phyloP scores from a whole-genome alignment of 2,888 invertebrate species.

The Nephrotoma flavescens region DNA sequence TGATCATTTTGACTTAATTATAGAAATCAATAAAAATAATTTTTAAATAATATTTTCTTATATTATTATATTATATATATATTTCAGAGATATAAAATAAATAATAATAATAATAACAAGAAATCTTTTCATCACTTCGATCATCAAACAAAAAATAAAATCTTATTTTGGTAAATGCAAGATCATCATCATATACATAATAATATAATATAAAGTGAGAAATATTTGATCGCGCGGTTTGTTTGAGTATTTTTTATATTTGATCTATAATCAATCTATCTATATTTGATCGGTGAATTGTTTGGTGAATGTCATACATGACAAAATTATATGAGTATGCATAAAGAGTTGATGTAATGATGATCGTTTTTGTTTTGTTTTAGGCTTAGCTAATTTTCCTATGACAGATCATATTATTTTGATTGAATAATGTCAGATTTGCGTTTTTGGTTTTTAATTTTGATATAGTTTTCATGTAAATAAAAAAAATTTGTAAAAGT shows the following conservation, averaged over 20 bases:
- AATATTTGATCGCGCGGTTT: background rate
- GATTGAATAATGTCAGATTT: background rate
- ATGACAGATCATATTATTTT: background rate
- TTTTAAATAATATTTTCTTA: background rate
- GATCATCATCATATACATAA: background rate
- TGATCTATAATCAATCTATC: background rate
- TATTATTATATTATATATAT: background rate
- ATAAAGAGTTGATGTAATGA: background rate
- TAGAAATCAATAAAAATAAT: constrained; percentile 2
- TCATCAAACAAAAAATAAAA: background rate
- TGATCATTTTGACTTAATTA: constrained; percentile 1
- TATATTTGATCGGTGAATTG: background rate
- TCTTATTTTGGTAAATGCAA: background rate
- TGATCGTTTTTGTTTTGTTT: background rate
- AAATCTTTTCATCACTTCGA: background rate
- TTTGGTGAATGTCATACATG: background rate
- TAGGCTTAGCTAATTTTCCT: background rate
- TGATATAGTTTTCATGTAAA: background rate
- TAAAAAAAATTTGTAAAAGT: too few species aligned
- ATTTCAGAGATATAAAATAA: background rate
- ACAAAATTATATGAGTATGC: background rate
- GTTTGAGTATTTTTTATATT: background rate
- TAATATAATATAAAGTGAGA: background rate
- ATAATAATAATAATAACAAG: background rate
- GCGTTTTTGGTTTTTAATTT: background rate